Evolutionary conservation across 2,888 invertebrate genomes (phyloP).

Genomic region (Leucophenga montana): DNA sequence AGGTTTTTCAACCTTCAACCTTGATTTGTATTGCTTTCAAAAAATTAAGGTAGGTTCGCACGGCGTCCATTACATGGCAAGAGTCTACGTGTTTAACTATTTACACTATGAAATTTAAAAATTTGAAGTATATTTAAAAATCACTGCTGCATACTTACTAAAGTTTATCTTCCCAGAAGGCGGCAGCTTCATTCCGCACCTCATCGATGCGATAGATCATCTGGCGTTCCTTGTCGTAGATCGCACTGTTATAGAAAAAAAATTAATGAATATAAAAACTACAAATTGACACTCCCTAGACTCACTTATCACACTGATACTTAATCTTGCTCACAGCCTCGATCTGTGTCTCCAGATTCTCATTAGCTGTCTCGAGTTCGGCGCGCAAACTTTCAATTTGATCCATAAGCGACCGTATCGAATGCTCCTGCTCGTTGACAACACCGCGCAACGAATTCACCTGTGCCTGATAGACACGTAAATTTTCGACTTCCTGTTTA

Average conservation of each 20-base stretch:
- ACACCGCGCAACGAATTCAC: constrained; percentile 76
- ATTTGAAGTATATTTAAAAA: background rate
- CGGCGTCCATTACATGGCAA: too few relatives aligned
- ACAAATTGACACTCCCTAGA: background rate
- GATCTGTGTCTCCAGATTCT: constrained; percentile 75
- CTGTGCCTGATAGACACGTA: constrained; percentile 76
- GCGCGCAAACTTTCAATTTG: constrained; percentile 76
- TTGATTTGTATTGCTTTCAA: too few relatives aligned
- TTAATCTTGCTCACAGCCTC: constrained; percentile 73
- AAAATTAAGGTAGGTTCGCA: too few relatives aligned
- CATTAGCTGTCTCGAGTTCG: constrained; percentile 75
- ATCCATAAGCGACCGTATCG: constrained; percentile 74
- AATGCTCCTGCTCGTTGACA: constrained; percentile 76
- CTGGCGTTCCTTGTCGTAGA: constrained; percentile 74
- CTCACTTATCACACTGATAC: constrained; percentile 72
- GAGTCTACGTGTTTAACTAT: too few relatives aligned
- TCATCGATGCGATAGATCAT: constrained; percentile 74
- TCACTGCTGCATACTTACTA: constrained; percentile 60
- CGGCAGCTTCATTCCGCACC: constrained; percentile 76
- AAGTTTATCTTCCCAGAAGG: constrained; percentile 79
- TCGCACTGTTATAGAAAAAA: constrained; percentile 55
- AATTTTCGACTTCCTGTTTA: constrained; percentile 72
- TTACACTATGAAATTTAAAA: too few relatives aligned
- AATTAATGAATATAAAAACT: background rate
- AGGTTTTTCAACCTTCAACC: too few relatives aligned